phyloP scores from a whole-genome alignment of 2,113 vertebrate genomes.

The Macquaria australasica region DNA sequence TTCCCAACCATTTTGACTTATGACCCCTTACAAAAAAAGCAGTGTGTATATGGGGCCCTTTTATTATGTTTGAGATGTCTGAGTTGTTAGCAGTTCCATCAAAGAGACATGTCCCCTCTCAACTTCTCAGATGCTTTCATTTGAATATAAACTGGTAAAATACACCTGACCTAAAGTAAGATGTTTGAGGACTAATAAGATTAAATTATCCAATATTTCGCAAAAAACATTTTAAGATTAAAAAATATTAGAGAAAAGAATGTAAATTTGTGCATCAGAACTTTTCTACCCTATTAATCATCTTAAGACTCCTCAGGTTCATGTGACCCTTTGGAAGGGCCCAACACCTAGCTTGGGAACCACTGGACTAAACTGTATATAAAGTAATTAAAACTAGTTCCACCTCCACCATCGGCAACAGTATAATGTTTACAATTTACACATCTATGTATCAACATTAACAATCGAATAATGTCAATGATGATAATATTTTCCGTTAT shows the following conservation, averaged over 20 bases:
- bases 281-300: neutral
- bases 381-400: neutral
- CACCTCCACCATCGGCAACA: neutral
- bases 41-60: too few species aligned
- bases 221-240: neutral
- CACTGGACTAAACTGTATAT: neutral
- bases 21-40: too few species aligned
- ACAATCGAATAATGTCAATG: neutral
- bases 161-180: neutral
- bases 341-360: too few species aligned
- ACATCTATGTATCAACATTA: neutral
- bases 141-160: neutral
- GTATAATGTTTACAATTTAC: neutral
- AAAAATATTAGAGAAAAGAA: neutral
- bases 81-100: too few species aligned
- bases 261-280: neutral
- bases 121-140: neutral
- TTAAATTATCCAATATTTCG: neutral
- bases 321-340: too few species aligned
- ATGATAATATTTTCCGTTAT: neutral
- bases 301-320: neutral
- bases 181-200: neutral
- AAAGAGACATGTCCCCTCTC: neutral
- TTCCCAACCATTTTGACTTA: too few species aligned
- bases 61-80: too few species aligned